Evolutionary conservation across 1,140 invertebrate genomes (phyloP).

Genomic region (Magallana ariakensis): DNA sequence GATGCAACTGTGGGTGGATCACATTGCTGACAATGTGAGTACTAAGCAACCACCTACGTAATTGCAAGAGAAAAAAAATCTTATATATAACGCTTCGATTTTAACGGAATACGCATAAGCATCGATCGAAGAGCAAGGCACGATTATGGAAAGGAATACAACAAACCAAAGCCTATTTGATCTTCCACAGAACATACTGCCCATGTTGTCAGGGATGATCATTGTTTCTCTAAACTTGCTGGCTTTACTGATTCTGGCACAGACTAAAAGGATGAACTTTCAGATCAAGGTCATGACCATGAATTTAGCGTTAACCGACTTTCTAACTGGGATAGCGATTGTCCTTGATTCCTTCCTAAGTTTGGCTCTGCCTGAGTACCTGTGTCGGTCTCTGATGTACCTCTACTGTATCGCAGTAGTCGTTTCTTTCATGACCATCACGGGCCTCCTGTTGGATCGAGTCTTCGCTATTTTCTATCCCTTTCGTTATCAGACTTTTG

Average conservation of each 20-base stretch:
- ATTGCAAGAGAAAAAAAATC: no score
- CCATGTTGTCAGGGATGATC: background rate
- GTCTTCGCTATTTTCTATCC: background rate
- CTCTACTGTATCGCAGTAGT: background rate
- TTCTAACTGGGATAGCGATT: background rate
- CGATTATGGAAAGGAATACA: background rate
- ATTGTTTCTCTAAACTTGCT: background rate
- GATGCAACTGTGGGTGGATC: no score
- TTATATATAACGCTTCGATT: no score
- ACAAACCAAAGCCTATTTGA: background rate
- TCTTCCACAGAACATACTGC: background rate
- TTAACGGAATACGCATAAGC: no score
- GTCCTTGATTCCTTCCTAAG: background rate
- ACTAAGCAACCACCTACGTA: no score
- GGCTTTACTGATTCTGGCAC: background rate
- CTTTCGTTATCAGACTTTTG: background rate
- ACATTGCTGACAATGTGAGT: no score
- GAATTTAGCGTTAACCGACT: conserved; percentile 1
- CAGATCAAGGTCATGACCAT: conserved; percentile 7
- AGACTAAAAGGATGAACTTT: background rate
- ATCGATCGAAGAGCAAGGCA: background rate
- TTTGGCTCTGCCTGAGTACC: background rate
- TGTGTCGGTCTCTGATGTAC: background rate
- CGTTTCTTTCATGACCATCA: background rate
- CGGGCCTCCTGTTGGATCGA: background rate